Evolutionary conservation across 1,140 invertebrate genomes (phyloP), one percentile per base, ranked within the genome.

Genomic region (Temnothorax longispinosus): DNA sequence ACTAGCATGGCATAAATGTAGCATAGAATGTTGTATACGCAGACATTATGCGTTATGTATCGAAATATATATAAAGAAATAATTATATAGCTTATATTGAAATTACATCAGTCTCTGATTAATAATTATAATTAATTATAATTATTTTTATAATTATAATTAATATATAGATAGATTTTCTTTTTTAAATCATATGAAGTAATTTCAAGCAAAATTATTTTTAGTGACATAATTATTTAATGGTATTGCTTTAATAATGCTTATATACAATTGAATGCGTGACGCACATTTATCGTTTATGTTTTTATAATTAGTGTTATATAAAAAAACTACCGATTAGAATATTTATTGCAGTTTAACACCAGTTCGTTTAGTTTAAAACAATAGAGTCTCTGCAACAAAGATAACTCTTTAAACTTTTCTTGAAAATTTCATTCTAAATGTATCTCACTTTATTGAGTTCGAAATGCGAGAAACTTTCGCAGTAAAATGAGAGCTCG

Each of bases 391-490:
- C 18, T 54, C 11, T 2, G 44, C 44, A 8, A 71, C 18, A 41
- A 15, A 52, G 50, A 38, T 32, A 38, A 35, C 32, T 54, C 15
- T 56, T 77, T 15, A 77, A 77, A 77, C 56, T 62, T 62, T 62
- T 18, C 56, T 75, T 18, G 18, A n/a, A 21, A 67, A 67, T 54
- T 27, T 54, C 47, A 27, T 15, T 58, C 8, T n/a, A 35, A 52
- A 11, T 32, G 44, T 82, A 75, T 58, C 69, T 74, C 27, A 15
- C 11, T 27, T 27, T 21, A 74, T 75, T 27, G n/a, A 74, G 47
- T 21, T 74, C 3, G 27, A 41, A 74, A 82, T 35, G 52, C 67
- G 27, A 35, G 56, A 74, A 82, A 74, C 67, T 82, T 60, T 74
- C 41, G 13, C 41, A 60, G n/a, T 60, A 35, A 75, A 60, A 47